These are phyloP conservation scores for Bombus soroeensis DNA, from an alignment of 1,140 invertebrate species.

Conservation along the genomic window DNA sequence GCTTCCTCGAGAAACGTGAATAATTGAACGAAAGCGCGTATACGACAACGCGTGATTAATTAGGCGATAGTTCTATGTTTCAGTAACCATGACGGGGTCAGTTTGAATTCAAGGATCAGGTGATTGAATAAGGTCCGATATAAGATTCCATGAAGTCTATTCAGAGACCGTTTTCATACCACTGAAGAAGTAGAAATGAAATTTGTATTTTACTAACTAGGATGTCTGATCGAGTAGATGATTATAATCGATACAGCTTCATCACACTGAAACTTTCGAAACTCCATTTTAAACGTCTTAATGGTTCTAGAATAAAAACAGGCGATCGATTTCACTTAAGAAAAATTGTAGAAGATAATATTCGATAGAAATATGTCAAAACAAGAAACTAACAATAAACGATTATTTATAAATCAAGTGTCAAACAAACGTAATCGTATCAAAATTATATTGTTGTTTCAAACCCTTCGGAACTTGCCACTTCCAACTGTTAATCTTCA, in stretches of 20 bases:
- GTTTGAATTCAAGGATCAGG: background rate
- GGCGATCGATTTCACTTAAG: background rate
- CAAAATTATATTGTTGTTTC: too few relatives aligned
- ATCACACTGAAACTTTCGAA: too few relatives aligned
- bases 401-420: too few relatives aligned
- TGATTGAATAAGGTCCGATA: background rate
- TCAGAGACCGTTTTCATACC: background rate
- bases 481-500: too few relatives aligned
- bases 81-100: background rate
- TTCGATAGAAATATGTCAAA: background rate
- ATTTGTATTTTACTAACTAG: background rate
- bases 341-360: background rate
- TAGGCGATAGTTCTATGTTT: constrained; percentile 32
- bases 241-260: background rate
- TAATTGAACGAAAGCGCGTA: constrained; percentile 37
- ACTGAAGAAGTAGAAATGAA: background rate
- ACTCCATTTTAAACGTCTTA: too few relatives aligned
- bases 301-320: background rate
- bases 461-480: too few relatives aligned
- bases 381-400: too few relatives aligned
- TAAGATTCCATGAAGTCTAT: background rate
- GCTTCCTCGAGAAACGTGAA: background rate
- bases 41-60: constrained; percentile 17
- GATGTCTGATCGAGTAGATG: background rate
- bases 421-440: too few relatives aligned